Evolutionary conservation across 2,888 invertebrate genomes (phyloP).

Genomic region (Cantharis lateralis): DNA sequence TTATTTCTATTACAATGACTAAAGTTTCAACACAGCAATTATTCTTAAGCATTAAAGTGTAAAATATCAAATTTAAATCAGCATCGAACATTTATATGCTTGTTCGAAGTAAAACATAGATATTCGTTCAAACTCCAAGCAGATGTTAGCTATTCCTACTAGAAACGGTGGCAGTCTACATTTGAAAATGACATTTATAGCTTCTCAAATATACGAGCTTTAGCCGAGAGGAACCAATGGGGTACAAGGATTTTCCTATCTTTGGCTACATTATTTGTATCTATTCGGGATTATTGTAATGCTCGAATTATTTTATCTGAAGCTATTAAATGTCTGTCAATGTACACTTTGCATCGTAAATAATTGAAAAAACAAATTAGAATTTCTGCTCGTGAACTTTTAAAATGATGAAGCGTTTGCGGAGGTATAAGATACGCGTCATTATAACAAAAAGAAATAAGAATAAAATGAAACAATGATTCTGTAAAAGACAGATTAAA

Average conservation of each 20-base stretch:
- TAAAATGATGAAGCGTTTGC: not conserved
- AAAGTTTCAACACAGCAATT: not conserved
- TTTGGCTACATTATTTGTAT: slow-evolving; percentile 35
- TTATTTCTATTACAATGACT: not conserved
- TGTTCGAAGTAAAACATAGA: slow-evolving; percentile 31
- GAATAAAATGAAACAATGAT: slow-evolving; percentile 9
- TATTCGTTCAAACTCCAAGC: slow-evolving; percentile 31
- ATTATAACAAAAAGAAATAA: not conserved
- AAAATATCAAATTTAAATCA: slow-evolving; percentile 28
- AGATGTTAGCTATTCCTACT: slow-evolving; percentile 32
- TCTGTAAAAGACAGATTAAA: slow-evolving; percentile 25
- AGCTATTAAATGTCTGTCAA: not conserved
- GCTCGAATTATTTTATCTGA: not conserved
- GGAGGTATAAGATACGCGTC: not conserved
- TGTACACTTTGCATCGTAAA: not conserved
- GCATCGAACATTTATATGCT: slow-evolving; percentile 27
- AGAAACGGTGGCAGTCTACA: slow-evolving; percentile 26
- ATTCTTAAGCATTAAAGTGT: slow-evolving; percentile 21
- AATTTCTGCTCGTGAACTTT: not conserved
- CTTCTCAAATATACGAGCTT: slow-evolving; percentile 32
- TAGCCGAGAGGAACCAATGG: slow-evolving; percentile 32
- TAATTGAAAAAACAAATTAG: not conserved
- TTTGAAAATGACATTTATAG: slow-evolving; percentile 34
- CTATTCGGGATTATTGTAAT: slow-evolving; percentile 23
- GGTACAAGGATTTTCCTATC: slow-evolving; percentile 35